phyloP scores from a whole-genome alignment of 2,113 vertebrate genomes.

The Furnarius figulus region DNA sequence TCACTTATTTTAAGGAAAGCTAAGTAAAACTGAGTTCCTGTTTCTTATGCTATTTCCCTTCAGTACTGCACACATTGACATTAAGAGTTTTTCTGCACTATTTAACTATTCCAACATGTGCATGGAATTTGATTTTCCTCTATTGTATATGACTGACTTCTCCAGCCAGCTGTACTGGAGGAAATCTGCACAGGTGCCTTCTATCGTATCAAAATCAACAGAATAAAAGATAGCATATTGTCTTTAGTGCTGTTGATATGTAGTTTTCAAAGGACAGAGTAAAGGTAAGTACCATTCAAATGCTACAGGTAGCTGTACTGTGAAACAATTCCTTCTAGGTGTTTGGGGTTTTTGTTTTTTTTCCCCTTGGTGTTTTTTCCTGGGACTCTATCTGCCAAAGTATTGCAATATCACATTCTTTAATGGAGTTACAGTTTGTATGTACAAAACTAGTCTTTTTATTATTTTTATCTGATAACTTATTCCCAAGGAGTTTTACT shows the following conservation, averaged over 20 bases:
- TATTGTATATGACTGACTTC: neutral
- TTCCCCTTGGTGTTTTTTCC: neutral
- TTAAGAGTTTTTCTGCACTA: neutral
- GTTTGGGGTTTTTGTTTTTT: too few relatives aligned
- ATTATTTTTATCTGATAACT: neutral
- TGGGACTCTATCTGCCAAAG: neutral
- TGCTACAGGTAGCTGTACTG: neutral
- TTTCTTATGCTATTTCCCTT: neutral
- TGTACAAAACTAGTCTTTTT: neutral
- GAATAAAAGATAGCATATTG: neutral
- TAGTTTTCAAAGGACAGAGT: neutral
- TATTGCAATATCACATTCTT: neutral
- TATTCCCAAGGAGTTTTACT: neutral
- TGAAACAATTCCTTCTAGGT: neutral
- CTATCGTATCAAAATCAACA: neutral
- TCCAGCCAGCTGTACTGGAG: neutral
- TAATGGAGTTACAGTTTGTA: neutral
- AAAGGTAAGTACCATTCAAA: neutral
- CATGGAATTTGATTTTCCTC: neutral
- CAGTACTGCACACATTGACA: neutral
- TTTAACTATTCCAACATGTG: neutral
- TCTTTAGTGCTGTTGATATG: neutral
- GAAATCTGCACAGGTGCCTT: neutral
- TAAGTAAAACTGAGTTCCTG: neutral
- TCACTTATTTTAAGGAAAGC: neutral